A percentile compares a stretch with the other conserved stretches of the same genome.
Conservation (phyloP, 2,113 vertebrate species). For the Burhinus oedicnemus region DNA sequence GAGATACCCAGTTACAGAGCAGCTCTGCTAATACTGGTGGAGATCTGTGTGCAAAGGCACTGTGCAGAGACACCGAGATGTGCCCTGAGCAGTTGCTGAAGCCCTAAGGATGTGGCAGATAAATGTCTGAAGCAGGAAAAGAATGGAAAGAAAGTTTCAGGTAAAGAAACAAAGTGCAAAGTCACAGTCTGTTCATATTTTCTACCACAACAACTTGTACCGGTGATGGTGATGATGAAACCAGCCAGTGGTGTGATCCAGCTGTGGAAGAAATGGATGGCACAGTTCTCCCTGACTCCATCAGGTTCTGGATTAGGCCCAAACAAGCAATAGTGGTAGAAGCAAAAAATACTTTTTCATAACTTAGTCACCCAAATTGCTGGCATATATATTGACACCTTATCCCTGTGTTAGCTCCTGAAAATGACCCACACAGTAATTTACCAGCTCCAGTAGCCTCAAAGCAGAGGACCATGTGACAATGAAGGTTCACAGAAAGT, state of each 20-base stretch:
- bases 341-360: background rate
- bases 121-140: background rate
- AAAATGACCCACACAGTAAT: background rate
- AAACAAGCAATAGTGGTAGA: background rate
- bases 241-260: background rate
- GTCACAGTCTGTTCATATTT: background rate
- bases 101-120: background rate
- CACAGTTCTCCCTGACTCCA: background rate
- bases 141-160: background rate
- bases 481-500: background rate
- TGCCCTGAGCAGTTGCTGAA: background rate
- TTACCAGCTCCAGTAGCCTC: background rate
- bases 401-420: background rate
- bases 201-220: background rate
- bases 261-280: background rate
- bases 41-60: background rate
- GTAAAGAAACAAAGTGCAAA: background rate
- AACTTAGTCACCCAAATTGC: background rate
- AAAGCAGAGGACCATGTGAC: background rate
- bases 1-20: background rate
- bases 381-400: background rate
- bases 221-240: background rate
- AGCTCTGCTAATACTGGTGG: background rate
- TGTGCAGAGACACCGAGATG: background rate
- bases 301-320: background rate